These are phyloP conservation scores for Stenolophus ochropezus DNA, from an alignment of 2,888 invertebrate genomes.

Conservation along the genomic window DNA sequence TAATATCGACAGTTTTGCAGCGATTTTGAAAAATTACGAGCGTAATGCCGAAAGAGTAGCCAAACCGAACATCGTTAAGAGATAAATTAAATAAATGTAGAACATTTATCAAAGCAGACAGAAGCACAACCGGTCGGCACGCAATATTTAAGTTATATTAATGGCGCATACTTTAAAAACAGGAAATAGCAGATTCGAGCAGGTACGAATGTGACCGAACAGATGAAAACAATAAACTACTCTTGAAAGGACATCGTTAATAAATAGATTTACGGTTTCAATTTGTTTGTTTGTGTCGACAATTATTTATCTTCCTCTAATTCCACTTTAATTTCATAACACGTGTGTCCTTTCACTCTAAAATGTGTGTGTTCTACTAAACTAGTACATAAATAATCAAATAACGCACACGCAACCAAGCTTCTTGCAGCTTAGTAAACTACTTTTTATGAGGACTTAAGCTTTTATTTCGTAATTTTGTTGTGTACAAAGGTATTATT, in stretches of 20 bases:
- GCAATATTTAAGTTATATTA: conserved; percentile 59
- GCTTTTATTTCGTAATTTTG: conserved; percentile 9
- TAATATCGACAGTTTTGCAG: conserved; percentile 21
- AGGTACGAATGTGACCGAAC: conserved; percentile 15
- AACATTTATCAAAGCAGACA: conserved; percentile 49
- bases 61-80: conserved; percentile 50
- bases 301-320: neutral
- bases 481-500: neutral
- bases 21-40: conserved; percentile 36
- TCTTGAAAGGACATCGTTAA: conserved; percentile 18
- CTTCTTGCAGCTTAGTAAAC: neutral
- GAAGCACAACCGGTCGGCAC: conserved; percentile 38
- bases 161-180: conserved; percentile 45
- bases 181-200: conserved; percentile 27
- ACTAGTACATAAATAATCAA: neutral
- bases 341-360: too few relatives aligned
- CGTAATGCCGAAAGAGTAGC: conserved; percentile 28
- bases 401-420: neutral
- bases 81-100: conserved; percentile 59
- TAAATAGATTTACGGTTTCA: conserved; percentile 15
- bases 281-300: neutral
- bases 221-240: conserved; percentile 30
- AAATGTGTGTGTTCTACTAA: too few relatives aligned
- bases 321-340: too few relatives aligned
- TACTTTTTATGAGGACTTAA: conserved; percentile 15